Evolutionary conservation across 2,113 vertebrate genomes (phyloP).

Genomic region (Cepphus grylle): DNA sequence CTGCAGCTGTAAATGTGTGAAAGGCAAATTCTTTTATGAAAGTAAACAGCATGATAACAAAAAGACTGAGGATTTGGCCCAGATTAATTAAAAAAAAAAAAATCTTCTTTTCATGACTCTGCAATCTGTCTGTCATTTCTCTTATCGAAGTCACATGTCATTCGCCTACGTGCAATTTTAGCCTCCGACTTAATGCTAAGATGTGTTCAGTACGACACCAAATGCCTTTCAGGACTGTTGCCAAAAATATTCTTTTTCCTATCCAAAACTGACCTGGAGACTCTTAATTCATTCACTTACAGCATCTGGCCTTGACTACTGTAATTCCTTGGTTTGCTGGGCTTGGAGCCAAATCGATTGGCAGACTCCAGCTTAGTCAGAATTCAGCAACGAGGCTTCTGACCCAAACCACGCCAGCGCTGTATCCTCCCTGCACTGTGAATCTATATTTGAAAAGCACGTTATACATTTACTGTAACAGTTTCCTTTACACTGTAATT

Average conservation of each 20-base stretch:
- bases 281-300: constrained; percentile 12
- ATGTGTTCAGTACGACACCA: not conserved
- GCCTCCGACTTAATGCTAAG: not conserved
- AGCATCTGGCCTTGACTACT: not conserved
- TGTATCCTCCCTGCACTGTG: not conserved
- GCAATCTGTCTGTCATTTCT: not conserved
- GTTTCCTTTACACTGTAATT: constrained; percentile 61
- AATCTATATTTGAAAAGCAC: constrained; percentile 46
- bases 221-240: not conserved
- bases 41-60: not conserved
- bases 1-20: not conserved
- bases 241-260: not conserved
- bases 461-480: constrained; percentile 37
- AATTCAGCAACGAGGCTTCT: constrained; percentile 20
- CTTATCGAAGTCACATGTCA: not conserved
- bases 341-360: constrained; percentile 52
- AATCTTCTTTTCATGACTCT: not conserved
- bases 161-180: not conserved
- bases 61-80: not conserved
- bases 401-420: constrained; percentile 34
- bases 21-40: not conserved
- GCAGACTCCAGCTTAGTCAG: constrained; percentile 23
- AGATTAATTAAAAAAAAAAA: not conserved
- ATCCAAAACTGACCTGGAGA: constrained; percentile 34
- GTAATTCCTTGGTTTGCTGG: constrained; percentile 57